A percentile compares a stretch with the other conserved stretches of the same genome.
phyloP scores from a whole-genome alignment of 2,888 invertebrate genomes.

The Parnassius orleans region DNA sequence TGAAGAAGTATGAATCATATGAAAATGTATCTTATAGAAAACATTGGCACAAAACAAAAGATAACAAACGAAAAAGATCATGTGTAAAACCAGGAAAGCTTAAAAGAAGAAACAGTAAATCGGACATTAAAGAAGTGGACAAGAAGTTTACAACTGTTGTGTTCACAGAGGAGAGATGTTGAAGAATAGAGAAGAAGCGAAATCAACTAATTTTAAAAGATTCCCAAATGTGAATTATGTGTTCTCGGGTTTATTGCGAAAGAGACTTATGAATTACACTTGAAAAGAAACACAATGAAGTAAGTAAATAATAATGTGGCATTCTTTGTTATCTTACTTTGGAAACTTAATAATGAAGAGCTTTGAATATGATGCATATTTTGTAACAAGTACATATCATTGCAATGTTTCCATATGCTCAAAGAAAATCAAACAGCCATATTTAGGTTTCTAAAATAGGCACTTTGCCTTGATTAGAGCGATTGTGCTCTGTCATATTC shows the following conservation, averaged over 20 bases:
- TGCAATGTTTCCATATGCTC: too few species aligned
- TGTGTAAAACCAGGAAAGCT: neutral
- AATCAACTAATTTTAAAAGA: conserved; percentile 58
- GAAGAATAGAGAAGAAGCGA: conserved; percentile 46
- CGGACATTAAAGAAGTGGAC: conserved; percentile 18
- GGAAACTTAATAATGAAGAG: too few species aligned
- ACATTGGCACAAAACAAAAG: neutral
- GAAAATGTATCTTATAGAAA: neutral
- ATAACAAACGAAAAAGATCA: neutral
- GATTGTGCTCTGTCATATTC: too few species aligned
- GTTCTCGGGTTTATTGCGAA: conserved; percentile 57
- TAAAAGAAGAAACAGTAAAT: neutral
- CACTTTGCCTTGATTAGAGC: too few species aligned
- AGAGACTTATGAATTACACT: conserved; percentile 47
- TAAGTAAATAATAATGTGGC: conserved; percentile 28
- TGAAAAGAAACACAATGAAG: conserved; percentile 49
- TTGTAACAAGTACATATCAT: too few species aligned
- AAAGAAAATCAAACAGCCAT: too few species aligned
- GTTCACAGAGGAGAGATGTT: conserved; percentile 51
- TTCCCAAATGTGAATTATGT: conserved; percentile 58
- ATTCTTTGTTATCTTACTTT: neutral
- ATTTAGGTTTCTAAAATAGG: too few species aligned
- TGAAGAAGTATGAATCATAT: neutral
- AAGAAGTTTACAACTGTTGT: conserved; percentile 44
- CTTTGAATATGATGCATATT: too few species aligned